A percentile compares a stretch with the other conserved stretches of the same genome.
These are phyloP conservation scores for Lasioglossum pauxillum DNA, from an alignment of 2,888 invertebrate genomes.

Conservation along the genomic window DNA sequence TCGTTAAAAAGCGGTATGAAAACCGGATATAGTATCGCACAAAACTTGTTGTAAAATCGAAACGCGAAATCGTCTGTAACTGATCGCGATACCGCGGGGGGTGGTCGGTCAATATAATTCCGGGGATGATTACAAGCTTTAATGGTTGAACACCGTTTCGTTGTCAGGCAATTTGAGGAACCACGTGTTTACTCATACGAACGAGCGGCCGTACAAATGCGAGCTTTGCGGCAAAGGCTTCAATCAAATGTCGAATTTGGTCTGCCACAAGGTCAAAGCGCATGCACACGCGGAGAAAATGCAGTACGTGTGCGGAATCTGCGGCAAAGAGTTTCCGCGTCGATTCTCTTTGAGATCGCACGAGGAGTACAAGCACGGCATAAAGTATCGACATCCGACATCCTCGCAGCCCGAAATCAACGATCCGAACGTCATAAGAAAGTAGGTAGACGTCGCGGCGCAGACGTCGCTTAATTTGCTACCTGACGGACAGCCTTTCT, in stretches of 20 bases:
- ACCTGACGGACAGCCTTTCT: slow-evolving; percentile 18
- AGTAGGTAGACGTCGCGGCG: slow-evolving; percentile 69
- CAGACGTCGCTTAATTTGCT: slow-evolving; percentile 33
- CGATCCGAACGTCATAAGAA: slow-evolving; percentile 73
- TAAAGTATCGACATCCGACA: slow-evolving; percentile 81
- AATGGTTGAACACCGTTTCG: slow-evolving; percentile 36
- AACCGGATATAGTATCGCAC: neutral
- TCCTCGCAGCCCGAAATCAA: slow-evolving; percentile 59
- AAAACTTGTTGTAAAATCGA: neutral
- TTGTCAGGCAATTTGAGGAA: slow-evolving; percentile 89
- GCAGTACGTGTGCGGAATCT: slow-evolving; percentile 86
- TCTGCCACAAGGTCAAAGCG: slow-evolving; percentile 91
- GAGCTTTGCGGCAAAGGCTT: slow-evolving; percentile 91
- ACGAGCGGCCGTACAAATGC: slow-evolving; percentile 92
- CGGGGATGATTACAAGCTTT: slow-evolving; percentile 8
- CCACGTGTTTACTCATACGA: slow-evolving; percentile 92
- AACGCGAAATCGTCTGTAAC: neutral
- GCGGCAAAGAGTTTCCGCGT: slow-evolving; percentile 86
- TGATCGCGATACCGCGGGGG: neutral
- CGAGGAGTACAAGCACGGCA: slow-evolving; percentile 86
- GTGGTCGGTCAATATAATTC: slow-evolving; percentile 3
- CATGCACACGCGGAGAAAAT: slow-evolving; percentile 86
- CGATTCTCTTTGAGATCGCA: slow-evolving; percentile 86
- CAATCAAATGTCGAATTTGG: slow-evolving; percentile 92
- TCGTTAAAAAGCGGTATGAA: neutral